phyloP scores from a whole-genome alignment of 1,140 invertebrate species.

The Matsumurasca onukii region DNA sequence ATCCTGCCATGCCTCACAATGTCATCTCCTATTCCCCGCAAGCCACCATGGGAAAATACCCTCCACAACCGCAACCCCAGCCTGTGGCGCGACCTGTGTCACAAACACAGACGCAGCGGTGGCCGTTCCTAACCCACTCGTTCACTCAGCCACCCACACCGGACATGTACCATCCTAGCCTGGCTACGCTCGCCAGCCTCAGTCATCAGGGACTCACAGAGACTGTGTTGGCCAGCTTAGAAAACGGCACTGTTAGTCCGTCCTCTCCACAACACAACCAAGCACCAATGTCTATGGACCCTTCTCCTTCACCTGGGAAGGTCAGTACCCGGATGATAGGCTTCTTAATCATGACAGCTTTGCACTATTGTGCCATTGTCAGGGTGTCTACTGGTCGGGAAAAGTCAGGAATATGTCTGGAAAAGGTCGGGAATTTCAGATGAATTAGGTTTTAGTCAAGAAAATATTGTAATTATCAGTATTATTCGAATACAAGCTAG shows the following conservation, averaged over 20 bases:
- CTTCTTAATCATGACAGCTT: too few relatives aligned
- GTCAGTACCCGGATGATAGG: too few relatives aligned
- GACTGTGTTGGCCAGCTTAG: slow-evolving; percentile 52
- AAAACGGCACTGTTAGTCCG: slow-evolving; percentile 58
- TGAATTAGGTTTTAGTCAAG: too few relatives aligned
- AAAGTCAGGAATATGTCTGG: too few relatives aligned
- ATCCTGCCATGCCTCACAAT: too few relatives aligned
- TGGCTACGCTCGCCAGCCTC: slow-evolving; percentile 49
- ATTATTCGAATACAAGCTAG: too few relatives aligned
- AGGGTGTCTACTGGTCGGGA: too few relatives aligned
- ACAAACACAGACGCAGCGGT: slow-evolving; percentile 43
- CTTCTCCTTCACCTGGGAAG: too few relatives aligned
- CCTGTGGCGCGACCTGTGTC: slow-evolving; percentile 51
- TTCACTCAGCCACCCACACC: slow-evolving; percentile 25
- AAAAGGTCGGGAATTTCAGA: too few relatives aligned
- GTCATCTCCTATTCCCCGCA: slow-evolving; percentile 29
- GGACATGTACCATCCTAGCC: slow-evolving; percentile 42
- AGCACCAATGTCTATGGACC: slow-evolving; percentile 54
- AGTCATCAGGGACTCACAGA: slow-evolving; percentile 48
- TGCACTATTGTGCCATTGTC: too few relatives aligned
- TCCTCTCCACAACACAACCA: slow-evolving; percentile 58
- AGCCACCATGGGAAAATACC: slow-evolving; percentile 41
- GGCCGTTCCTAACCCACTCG: slow-evolving; percentile 34
- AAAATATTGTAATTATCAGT: too few relatives aligned
- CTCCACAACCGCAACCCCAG: slow-evolving; percentile 46